These are phyloP conservation scores for Caenorhabditis auriculariae DNA, from an alignment of 2,888 invertebrate genomes.

Conservation along the genomic window DNA sequence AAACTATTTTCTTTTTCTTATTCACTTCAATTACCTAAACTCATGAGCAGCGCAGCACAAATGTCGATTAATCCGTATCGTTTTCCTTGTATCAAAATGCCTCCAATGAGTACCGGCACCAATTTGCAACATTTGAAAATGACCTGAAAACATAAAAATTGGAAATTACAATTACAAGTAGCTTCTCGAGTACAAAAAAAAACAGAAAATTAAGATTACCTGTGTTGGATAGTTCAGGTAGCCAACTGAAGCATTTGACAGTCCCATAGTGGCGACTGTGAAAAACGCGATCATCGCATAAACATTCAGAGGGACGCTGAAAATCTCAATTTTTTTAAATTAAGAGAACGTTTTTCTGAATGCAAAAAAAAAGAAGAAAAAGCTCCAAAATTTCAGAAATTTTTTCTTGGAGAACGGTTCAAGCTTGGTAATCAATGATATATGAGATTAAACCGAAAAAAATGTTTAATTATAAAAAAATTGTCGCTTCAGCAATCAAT, in stretches of 20 bases:
- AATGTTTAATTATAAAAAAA: too few relatives aligned
- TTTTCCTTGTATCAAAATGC: slow-evolving; percentile 80
- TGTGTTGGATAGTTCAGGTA: slow-evolving; percentile 93
- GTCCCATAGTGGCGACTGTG: slow-evolving; percentile 91
- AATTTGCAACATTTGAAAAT: slow-evolving; percentile 97
- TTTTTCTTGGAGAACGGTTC: too few relatives aligned
- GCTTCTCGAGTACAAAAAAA: not conserved
- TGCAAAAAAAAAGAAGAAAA: not conserved
- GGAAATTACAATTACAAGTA: not conserved
- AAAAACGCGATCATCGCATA: slow-evolving; percentile 82
- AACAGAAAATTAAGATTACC: slow-evolving; percentile 7
- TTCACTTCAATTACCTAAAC: slow-evolving; percentile 36
- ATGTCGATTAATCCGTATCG: slow-evolving; percentile 48
- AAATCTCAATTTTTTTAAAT: slow-evolving; percentile 44
- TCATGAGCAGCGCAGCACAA: slow-evolving; percentile 56
- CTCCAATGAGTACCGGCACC: slow-evolving; percentile 90
- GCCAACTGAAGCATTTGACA: slow-evolving; percentile 89
- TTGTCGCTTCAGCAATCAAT: too few relatives aligned
- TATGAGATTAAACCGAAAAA: too few relatives aligned
- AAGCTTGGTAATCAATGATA: too few relatives aligned
- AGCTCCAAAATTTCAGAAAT: too few relatives aligned
- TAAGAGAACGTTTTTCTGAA: not conserved
- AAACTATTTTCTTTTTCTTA: not conserved
- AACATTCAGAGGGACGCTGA: slow-evolving; percentile 79
- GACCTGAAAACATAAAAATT: slow-evolving; percentile 68